Conservation (phyloP, 2,113 vertebrate species). For the Azemiops feae region DNA sequence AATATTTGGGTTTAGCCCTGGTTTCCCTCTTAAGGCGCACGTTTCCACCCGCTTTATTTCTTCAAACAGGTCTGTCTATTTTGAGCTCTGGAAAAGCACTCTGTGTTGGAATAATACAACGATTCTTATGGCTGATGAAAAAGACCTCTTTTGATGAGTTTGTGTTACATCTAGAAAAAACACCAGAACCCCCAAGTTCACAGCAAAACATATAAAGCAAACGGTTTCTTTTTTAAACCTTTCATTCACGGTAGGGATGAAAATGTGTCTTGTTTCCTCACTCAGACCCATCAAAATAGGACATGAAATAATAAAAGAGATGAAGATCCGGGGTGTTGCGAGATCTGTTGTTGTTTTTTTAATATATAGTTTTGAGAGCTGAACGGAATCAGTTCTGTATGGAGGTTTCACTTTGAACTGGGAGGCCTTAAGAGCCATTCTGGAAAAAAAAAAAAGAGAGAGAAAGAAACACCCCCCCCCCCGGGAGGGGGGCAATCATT, state of each 20-base stretch:
- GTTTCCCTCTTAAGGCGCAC: no score
- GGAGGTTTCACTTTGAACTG: conserved; percentile 26
- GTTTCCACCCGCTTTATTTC: not conserved
- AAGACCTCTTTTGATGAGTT: no score
- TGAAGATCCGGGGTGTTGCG: not conserved
- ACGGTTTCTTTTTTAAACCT: not conserved
- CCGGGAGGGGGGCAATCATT: not conserved
- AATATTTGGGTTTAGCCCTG: no score
- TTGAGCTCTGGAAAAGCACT: not conserved
- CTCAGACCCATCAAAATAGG: not conserved
- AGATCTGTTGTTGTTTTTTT: not conserved
- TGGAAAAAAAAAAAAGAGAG: conserved; percentile 17
- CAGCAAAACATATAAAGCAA: not conserved
- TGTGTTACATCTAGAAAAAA: not conserved
- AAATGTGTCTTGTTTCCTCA: not conserved
- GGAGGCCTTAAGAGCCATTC: conserved; percentile 10
- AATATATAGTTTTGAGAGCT: conserved; percentile 1
- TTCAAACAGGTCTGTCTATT: not conserved
- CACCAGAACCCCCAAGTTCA: not conserved
- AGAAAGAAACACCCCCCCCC: no score
- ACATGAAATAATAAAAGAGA: conserved; percentile 3
- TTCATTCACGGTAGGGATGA: not conserved
- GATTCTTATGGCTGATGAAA: not conserved
- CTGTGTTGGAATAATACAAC: no score
- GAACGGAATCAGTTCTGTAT: conserved; percentile 23